phyloP scores from a whole-genome alignment of 2,113 vertebrate genomes.

The Onychostruthus taczanowskii region DNA sequence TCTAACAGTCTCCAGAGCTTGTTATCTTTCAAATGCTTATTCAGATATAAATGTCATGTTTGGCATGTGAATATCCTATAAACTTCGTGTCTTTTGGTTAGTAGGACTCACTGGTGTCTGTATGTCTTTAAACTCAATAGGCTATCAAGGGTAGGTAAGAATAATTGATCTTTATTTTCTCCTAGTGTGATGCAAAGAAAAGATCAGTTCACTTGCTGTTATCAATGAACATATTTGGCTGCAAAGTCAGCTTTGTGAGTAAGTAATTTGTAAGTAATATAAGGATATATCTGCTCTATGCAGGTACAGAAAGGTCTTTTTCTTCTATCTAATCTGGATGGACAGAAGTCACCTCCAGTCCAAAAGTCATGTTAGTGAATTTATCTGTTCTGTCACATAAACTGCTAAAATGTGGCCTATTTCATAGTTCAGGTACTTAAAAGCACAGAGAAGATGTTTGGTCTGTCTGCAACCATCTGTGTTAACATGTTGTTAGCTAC shows the following conservation, averaged over 20 bases:
- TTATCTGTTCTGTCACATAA: slow-evolving; percentile 3
- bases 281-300: not conserved
- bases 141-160: not conserved
- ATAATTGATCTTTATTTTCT: not conserved
- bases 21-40: not conserved
- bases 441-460: not conserved
- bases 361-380: not conserved
- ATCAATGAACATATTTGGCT: not conserved
- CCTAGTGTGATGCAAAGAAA: not conserved
- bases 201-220: not conserved
- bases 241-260: not conserved
- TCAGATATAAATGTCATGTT: not conserved
- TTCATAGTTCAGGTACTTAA: not conserved
- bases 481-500: not conserved
- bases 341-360: not conserved
- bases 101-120: not conserved
- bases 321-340: not conserved
- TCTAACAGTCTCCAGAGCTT: too few relatives aligned
- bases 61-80: not conserved
- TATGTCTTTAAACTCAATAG: not conserved
- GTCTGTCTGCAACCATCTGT: not conserved
- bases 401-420: not conserved
- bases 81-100: not conserved
- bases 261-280: not conserved
- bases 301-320: not conserved